Conservation (phyloP, 2,797 vertebrate species). For the Helicolenus hilgendorfi region DNA sequence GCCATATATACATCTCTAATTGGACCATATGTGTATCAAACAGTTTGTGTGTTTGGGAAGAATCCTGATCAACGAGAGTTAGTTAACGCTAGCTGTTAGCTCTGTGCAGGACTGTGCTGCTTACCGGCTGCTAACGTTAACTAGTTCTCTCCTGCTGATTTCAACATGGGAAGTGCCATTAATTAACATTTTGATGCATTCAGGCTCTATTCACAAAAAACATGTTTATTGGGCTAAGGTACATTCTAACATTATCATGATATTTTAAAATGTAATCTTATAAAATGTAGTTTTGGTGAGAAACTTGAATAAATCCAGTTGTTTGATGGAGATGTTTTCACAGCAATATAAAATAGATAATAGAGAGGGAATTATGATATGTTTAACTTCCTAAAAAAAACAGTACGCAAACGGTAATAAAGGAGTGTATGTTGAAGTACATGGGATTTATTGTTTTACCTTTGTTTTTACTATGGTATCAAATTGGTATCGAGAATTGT, state of each 20-base stretch:
- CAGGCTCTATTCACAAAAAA: no score
- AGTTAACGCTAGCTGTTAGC: neutral
- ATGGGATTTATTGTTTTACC: no score
- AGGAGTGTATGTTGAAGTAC: no score
- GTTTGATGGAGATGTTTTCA: no score
- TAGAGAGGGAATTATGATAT: no score
- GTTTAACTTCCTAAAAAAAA: no score
- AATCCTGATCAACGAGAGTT: slow-evolving; percentile 18
- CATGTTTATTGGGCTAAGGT: no score
- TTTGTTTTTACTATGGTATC: no score
- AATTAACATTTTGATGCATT: neutral
- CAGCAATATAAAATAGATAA: no score
- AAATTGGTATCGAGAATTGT: neutral
- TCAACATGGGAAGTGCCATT: accelerated
- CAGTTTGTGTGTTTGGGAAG: slow-evolving; percentile 8
- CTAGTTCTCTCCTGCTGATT: neutral
- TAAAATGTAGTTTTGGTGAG: neutral
- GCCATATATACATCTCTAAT: slow-evolving; percentile 36
- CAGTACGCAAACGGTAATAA: no score
- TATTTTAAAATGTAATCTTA: neutral
- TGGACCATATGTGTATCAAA: slow-evolving; percentile 44
- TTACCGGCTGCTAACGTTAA: no score
- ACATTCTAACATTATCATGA: neutral
- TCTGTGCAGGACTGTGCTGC: neutral
- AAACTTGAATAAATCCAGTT: neutral